phyloP scores from a whole-genome alignment of 35 echinoderm and acorn worm species.

The Lytechinus pictus region DNA sequence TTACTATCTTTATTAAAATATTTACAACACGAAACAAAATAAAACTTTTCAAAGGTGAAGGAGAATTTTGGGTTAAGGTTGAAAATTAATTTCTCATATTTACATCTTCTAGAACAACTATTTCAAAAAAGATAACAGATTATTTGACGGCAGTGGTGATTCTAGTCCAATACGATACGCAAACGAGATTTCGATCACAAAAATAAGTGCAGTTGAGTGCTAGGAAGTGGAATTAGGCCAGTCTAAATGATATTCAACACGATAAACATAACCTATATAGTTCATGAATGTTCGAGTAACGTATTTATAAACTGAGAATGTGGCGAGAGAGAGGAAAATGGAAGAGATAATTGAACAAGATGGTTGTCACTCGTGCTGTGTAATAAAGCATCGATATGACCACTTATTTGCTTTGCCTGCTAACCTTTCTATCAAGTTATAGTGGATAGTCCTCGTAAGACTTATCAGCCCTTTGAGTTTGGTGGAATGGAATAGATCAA shows the following conservation, averaged over 20 bases:
- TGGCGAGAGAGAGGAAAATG: background rate
- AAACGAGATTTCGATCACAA: background rate
- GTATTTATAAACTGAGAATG: background rate
- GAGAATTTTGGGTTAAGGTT: background rate
- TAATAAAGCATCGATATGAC: background rate
- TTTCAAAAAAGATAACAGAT: background rate
- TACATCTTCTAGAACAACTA: background rate
- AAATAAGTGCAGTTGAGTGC: background rate
- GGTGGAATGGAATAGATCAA: constrained; percentile 11
- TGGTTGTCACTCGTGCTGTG: background rate
- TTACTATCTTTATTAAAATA: background rate
- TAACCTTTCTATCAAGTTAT: background rate
- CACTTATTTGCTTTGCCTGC: background rate
- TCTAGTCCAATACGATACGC: background rate
- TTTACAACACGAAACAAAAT: background rate
- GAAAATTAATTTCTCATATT: background rate
- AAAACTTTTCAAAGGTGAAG: background rate
- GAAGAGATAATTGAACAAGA: background rate
- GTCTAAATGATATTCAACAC: background rate
- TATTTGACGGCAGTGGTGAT: background rate
- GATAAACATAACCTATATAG: background rate
- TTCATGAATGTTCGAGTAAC: background rate
- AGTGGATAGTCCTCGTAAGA: background rate
- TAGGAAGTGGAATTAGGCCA: background rate
- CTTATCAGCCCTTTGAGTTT: background rate